Conservation (phyloP, 1,140 invertebrate species). For the Colletes latitarsis region DNA sequence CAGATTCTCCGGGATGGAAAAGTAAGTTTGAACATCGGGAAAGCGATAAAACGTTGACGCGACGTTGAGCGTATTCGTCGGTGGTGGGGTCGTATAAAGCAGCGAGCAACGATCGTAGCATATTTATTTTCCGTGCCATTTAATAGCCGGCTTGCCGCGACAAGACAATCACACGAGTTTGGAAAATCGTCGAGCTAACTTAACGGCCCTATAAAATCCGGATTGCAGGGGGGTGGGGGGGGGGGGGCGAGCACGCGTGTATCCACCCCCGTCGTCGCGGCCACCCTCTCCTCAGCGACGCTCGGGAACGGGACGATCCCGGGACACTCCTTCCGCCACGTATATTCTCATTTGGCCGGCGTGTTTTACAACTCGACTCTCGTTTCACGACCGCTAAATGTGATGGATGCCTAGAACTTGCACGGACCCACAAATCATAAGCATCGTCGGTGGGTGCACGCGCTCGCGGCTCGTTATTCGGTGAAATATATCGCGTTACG, state of each 20-base stretch:
- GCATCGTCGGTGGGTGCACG: constrained; percentile 1
- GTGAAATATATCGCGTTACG: constrained; percentile 55
- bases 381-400: constrained; percentile 70
- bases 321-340: constrained; percentile 67
- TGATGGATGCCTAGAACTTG: constrained; percentile 65
- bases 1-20: not conserved
- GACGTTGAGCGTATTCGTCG: constrained; percentile 24
- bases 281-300: constrained; percentile 18
- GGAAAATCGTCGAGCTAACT: constrained; percentile 66
- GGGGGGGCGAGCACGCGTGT: not conserved
- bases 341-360: constrained; percentile 72
- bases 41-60: constrained; percentile 34
- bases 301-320: constrained; percentile 58
- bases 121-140: constrained; percentile 65
- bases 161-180: constrained; percentile 66
- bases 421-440: constrained; percentile 65
- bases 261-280: not conserved
- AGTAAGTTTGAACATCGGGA: not conserved
- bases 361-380: constrained; percentile 73
- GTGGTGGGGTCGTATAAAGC: constrained; percentile 22
- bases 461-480: constrained; percentile 42
- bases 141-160: constrained; percentile 56
- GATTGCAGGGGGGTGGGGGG: constrained; percentile 31
- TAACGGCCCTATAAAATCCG: constrained; percentile 66
- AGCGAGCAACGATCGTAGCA: constrained; percentile 28